Evolutionary conservation across 2,113 vertebrate species (phyloP), one percentile per base, ranked within the genome.

Genomic region (Gambusia affinis): DNA sequence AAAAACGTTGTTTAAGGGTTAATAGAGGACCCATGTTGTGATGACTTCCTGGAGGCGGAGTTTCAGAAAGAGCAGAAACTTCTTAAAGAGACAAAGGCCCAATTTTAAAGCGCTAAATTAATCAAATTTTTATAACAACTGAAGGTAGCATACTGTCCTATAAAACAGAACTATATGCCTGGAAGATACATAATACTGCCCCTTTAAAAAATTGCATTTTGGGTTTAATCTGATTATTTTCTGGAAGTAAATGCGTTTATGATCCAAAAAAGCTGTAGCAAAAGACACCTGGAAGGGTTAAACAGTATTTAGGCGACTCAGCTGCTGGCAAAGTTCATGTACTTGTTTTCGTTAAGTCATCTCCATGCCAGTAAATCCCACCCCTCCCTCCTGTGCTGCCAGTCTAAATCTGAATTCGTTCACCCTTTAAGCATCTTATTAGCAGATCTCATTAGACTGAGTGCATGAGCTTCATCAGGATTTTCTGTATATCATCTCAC

Each of bases 361-460:
- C n/a, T 3, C 28, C 15, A 47, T 42, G 15, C 64, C 51, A 27
- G 80, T 82, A 76, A 64, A 82, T 80, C 29, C 35, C 30, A 33
- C 1, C 3, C 3, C 31, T 66, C 2, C 3, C 31, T 67, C 75
- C 60, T 80, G 15, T 33, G 12, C 64, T 71, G 29, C 1, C 60
- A 12, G 27, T 60, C 47, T 0, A 24, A 72, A 78, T 78, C 44
- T 60, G 72, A 67, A 67, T 64, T 44, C 37, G 67, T 64, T 60
- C 63, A 64, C 71, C 63, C 63, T 77, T 78, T 70, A 87, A 86
- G 70, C 71, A 67, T 62, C 47, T 72, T 33, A 62, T 39, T 71
- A 68, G 70, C 66, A 17, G 2, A 62, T 51, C 75, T 80, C 57
- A 74, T 85, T 71, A 75, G 14, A 29, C 60, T 66, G 67, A 88